Percentiles rank a stretch among this genome's conserved stretches.
Evolutionary conservation across 2,797 vertebrate species (phyloP).

Genomic region (Denticeps clupeoides): DNA sequence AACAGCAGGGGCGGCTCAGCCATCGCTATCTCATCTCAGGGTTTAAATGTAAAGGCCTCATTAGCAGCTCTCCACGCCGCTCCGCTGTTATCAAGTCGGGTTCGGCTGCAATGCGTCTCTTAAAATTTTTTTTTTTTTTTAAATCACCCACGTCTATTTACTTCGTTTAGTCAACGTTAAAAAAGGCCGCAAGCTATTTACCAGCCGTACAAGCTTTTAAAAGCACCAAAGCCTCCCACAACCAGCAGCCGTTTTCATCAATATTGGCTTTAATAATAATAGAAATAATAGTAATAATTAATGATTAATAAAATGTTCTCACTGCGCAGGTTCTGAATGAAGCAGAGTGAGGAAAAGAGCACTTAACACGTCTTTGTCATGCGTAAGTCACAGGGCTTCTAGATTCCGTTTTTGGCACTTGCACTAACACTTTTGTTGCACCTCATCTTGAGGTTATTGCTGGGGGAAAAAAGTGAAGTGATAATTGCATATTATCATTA

Average conservation of each 20-base stretch:
- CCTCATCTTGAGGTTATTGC: conserved; percentile 79
- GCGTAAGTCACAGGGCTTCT: conserved; percentile 61
- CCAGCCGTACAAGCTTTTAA: conserved; percentile 56
- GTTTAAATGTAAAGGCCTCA: conserved; percentile 62
- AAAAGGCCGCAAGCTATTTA: conserved; percentile 60
- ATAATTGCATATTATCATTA: conserved; percentile 92
- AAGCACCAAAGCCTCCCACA: too few relatives aligned
- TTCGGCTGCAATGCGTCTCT: conserved; percentile 41
- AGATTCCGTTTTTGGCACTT: conserved; percentile 67
- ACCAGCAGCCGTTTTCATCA: too few relatives aligned
- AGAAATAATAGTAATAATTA: too few relatives aligned
- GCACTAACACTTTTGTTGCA: conserved; percentile 74
- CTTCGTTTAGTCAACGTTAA: conserved; percentile 58
- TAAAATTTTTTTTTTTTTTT: too few relatives aligned
- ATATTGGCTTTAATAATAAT: too few relatives aligned
- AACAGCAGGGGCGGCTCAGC: conserved; percentile 83
- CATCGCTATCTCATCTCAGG: conserved; percentile 60
- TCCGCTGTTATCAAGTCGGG: conserved; percentile 32
- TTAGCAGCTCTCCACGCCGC: conserved; percentile 61
- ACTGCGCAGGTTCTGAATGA: conserved; percentile 24
- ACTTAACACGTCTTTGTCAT: conserved; percentile 37
- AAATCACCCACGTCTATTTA: conserved; percentile 53
- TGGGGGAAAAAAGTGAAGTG: conserved; percentile 71
- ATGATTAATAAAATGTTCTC: too few relatives aligned
- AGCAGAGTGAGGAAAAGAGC: conserved; percentile 32